Base-by-base conservation (phyloP, 2,797 vertebrate species). In the Kryptolebias ocellatus region DNA sequence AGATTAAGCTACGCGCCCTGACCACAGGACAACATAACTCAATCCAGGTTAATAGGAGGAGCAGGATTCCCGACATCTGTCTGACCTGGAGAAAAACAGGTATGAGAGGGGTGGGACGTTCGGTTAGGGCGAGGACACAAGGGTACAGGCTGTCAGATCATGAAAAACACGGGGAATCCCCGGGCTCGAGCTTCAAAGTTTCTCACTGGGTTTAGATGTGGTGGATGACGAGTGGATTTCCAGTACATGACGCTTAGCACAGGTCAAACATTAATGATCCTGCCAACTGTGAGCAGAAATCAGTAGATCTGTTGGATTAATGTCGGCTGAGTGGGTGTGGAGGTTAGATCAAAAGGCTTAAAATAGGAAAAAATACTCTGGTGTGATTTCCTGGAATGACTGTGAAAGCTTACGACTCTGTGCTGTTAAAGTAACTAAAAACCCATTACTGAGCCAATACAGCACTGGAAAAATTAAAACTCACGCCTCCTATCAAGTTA, bases 21-120 rank as follows among this genome's bases (percentile, higher is more conserved):
- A 85, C 83, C 81, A 29, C 79, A 83, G 60, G 70, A 85, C 78
- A 71, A 83, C 74, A 81, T 64, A 51, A 80, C 73, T 86, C 84
- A 80, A 83, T 83, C 80, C 49, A 5, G 70, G 52, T 68, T 87
- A 87, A 89, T 86, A 79, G 78, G 78, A 84, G 74, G 78, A 84
- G 74, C 46, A 34, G 89, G 86, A 90, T 87, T 89, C 85, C 45
- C 76, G 71, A 87, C 90, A 89, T 92, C 90, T 90, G 87, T 72
- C 70, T 16, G 46, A 76, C 60, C 76, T 62, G 66, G 69, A 67
- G 80, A 70, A 59, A 60, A 49, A 77, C 16, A 60, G 78, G 77
- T 72, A 56, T 5, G 28, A 53, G 45, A n/a, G 15, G 42, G 29
- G 42, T 24, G 70, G 57, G 61, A 10, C 55, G 57, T 52, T 45